Evolutionary conservation across 2,113 vertebrate species (phyloP).

Genomic region (Opisthocomus hoazin): DNA sequence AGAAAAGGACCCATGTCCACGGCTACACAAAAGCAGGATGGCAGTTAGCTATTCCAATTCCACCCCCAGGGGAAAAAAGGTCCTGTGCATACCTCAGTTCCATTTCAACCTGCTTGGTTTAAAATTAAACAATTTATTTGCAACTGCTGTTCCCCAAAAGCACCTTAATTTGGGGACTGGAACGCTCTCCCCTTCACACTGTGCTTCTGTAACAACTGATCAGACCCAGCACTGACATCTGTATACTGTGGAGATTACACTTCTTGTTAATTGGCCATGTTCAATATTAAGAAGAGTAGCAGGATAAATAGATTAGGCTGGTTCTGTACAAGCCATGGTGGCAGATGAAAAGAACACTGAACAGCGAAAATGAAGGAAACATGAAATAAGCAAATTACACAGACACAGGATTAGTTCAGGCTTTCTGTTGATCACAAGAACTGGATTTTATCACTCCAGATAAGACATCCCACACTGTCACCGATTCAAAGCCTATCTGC

Average conservation of each 20-base stretch:
- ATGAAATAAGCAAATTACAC: conserved; percentile 41
- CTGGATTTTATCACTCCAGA: conserved; percentile 28
- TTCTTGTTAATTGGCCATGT: background rate
- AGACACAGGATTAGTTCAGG: conserved; percentile 32
- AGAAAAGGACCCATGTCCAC: background rate
- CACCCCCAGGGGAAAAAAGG: background rate
- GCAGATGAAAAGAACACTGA: conserved; percentile 29
- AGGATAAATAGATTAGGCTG: conserved; percentile 34
- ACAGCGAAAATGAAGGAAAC: conserved; percentile 16
- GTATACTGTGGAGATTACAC: background rate
- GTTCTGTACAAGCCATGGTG: background rate
- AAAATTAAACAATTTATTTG: background rate
- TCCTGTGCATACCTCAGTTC: background rate
- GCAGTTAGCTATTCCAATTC: background rate
- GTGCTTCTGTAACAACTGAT: background rate
- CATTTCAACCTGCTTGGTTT: background rate
- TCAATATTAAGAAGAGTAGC: background rate
- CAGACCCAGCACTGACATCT: background rate
- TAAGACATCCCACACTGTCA: background rate
- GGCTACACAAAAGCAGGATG: background rate
- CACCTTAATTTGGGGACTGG: background rate
- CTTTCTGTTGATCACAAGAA: conserved; percentile 10
- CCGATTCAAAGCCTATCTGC: background rate
- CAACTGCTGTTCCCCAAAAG: background rate
- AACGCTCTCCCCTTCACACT: background rate